phyloP scores from a whole-genome alignment of 1,140 invertebrate genomes.

The Bilobella aurantiaca region DNA sequence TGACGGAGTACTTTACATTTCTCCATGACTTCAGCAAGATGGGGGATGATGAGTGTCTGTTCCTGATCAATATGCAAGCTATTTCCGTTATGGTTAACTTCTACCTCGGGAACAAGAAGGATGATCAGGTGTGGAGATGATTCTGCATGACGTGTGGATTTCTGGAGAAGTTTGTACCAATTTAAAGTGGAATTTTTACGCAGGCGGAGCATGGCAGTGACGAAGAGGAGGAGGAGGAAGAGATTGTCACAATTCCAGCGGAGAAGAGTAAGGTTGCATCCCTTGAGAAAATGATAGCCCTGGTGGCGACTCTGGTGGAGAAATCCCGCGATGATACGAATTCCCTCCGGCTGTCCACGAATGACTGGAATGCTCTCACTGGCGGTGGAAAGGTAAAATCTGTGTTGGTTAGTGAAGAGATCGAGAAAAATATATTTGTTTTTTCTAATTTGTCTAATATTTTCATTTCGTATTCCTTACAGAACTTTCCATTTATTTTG shows the following conservation, averaged over 20 bases:
- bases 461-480: conserved; percentile 5
- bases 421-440: not conserved
- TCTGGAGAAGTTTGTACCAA: too few species aligned
- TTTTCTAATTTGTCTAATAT: conserved; percentile 10
- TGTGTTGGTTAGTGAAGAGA: conserved; percentile 55
- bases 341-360: conserved; percentile 60
- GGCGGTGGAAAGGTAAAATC: too few species aligned
- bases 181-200: conserved; percentile 13
- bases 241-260: conserved; percentile 49
- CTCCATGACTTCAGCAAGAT: conserved; percentile 87
- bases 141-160: too few species aligned
- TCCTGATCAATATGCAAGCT: conserved; percentile 71
- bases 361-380: conserved; percentile 56
- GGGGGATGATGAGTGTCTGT: conserved; percentile 82
- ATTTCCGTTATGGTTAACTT: conserved; percentile 84
- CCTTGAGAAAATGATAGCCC: conserved; percentile 86
- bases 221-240: conserved; percentile 71
- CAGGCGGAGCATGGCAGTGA: conserved; percentile 44
- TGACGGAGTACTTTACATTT: conserved; percentile 85
- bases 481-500: conserved; percentile 84
- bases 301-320: conserved; percentile 77
- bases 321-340: conserved; percentile 67
- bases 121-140: conserved; percentile 52
- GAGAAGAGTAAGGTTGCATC: conserved; percentile 77
- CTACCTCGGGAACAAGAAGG: conserved; percentile 74